A percentile compares a stretch with the other conserved stretches of the same genome.
Conservation (phyloP, 92 coral and sea anemone species). For the Metridium senile region DNA sequence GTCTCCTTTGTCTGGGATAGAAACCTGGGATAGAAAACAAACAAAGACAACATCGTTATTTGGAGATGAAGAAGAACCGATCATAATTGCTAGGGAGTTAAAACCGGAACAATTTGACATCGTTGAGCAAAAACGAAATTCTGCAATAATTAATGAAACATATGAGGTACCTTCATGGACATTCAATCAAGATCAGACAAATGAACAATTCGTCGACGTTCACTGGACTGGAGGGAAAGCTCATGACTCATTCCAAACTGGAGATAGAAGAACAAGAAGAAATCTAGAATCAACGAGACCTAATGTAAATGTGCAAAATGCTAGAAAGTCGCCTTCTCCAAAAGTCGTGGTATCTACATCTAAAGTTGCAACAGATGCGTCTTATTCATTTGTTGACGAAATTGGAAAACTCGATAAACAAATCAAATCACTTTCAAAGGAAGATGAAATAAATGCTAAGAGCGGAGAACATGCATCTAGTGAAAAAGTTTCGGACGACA, state of each 20-base stretch:
- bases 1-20: neutral
- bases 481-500: slow-evolving; percentile 8
- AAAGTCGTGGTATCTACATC: neutral
- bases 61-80: slow-evolving; percentile 13
- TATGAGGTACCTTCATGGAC: slow-evolving; percentile 24
- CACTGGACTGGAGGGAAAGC: slow-evolving; percentile 3
- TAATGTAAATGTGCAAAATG: no score
- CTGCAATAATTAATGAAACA: slow-evolving; percentile 20
- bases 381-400: slow-evolving; percentile 17
- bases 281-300: neutral
- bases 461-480: neutral
- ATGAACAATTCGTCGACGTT: no score
- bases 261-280: neutral
- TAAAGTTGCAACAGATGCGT: slow-evolving; percentile 6
- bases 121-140: neutral
- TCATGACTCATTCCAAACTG: slow-evolving; percentile 2
- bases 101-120: neutral
- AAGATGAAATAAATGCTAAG: neutral
- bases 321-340: neutral
- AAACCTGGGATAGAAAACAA: neutral
- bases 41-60: neutral
- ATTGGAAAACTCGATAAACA: slow-evolving; percentile 16
- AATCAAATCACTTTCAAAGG: neutral
- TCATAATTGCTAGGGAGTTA: slow-evolving; percentile 2
- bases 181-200: slow-evolving; percentile 16